Percentiles rank a stretch among this genome's conserved stretches.
Evolutionary conservation across 2,113 vertebrate genomes (phyloP).

Genomic region (Callionymus lyra): DNA sequence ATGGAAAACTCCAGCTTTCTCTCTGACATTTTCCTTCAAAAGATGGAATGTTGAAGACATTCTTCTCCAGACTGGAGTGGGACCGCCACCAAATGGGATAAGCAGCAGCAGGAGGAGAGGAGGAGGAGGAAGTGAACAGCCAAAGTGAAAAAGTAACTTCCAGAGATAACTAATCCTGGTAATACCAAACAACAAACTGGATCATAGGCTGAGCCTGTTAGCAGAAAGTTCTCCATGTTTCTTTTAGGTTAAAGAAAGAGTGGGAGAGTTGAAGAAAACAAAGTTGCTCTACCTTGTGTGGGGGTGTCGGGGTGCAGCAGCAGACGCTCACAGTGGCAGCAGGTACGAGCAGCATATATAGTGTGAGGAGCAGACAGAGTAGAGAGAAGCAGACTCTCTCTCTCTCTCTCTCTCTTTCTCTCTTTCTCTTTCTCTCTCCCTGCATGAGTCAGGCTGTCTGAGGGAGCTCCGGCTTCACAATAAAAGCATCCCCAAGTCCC

Average conservation of each 20-base stretch:
- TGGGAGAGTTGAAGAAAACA: background rate
- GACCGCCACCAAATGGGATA: conserved; percentile 64
- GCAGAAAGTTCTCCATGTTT: no score
- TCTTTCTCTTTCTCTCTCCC: conserved; percentile 11
- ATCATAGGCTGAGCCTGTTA: no score
- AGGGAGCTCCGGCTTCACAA: conserved; percentile 45
- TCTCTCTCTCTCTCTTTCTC: conserved; percentile 3
- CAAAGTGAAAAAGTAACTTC: background rate
- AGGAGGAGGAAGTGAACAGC: conserved; percentile 12
- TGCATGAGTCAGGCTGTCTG: conserved; percentile 56
- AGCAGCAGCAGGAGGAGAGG: conserved; percentile 49
- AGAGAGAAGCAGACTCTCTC: conserved; percentile 34
- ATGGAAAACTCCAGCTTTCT: conserved; percentile 18
- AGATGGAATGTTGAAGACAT: conserved; percentile 61
- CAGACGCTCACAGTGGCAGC: conserved; percentile 20
- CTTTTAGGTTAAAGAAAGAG: no score
- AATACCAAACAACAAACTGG: background rate
- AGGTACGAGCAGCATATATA: conserved; percentile 59
- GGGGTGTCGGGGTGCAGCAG: background rate
- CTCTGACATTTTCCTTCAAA: conserved; percentile 7
- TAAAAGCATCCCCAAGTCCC: conserved; percentile 31
- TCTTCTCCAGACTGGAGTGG: conserved; percentile 52
- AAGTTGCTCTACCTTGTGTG: conserved; percentile 1
- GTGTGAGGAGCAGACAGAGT: conserved; percentile 36
- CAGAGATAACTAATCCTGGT: background rate